Base-by-base conservation (phyloP, 1,140 invertebrate species). In the Pseudomyrmex cubaensis region DNA sequence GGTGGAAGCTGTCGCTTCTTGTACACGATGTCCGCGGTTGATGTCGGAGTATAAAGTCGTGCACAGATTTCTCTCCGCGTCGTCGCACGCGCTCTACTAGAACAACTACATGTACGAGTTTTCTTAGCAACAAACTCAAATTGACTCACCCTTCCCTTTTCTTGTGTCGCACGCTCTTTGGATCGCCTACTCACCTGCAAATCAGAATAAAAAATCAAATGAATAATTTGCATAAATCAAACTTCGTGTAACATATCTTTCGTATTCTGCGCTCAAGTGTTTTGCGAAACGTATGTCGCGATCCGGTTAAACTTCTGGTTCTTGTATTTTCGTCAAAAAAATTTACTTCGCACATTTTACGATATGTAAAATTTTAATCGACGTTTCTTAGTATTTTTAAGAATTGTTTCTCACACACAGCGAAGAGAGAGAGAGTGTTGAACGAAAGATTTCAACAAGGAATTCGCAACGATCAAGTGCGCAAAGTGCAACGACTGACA, bases 131-230 rank as follows among this genome's bases (percentile, higher is more conserved):
- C 86, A 87, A 35, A 85, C 76, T 76, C 15, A 87, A 84, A 62
- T 86, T 88, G 83, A 93, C 92, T 93, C 91, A 93, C 92, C 92
- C 89, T 90, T 89, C 84, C 91, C 77, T 77, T 85, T 75, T 92
- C 88, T 89, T 90, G 89, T 85, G 89, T 89, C 84, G 73, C 89
- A 82, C 87, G 90, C 86, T 92, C 91, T 92, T 92, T 91, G 83
- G 91, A 84, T 75, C 87, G 89, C 87, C 90, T 93, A 93, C 92
- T 93, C 92, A 93, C 92, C 92, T 93, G 90, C 12, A 93, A 93
- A 0, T 46, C 35, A 70, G 20, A 80, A 70, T 25, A 80, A 48
- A 78, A 66, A 64, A 35, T 46, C 5, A 35, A 8, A 59, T 48
- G 50, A 52, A 52, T 52, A 52, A 52, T 52, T 52, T 52, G 50